These are phyloP conservation scores for Pimephales promelas DNA, from an alignment of 2,113 vertebrate genomes.

Conservation along the genomic window DNA sequence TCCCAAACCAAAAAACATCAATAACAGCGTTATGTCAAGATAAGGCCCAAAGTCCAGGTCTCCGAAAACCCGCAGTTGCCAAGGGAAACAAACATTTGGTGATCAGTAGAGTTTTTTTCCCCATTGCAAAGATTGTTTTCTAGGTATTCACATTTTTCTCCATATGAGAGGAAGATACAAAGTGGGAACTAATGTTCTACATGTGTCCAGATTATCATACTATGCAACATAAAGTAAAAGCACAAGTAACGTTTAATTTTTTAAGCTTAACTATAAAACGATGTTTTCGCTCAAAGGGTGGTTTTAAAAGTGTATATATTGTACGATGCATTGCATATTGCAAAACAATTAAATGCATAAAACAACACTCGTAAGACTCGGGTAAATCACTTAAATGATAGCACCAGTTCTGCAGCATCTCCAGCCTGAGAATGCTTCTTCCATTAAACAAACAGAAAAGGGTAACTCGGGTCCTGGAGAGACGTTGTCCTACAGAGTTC, in stretches of 20 bases:
- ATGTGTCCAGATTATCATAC: slow-evolving; percentile 67
- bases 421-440: slow-evolving; percentile 78
- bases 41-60: slow-evolving; percentile 51
- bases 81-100: slow-evolving; percentile 60
- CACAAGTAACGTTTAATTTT: slow-evolving; percentile 68
- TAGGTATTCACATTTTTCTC: slow-evolving; percentile 82
- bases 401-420: slow-evolving; percentile 80
- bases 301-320: slow-evolving; percentile 70
- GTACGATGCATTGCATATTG: slow-evolving; percentile 66
- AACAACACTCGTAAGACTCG: slow-evolving; percentile 73
- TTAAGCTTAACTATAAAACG: slow-evolving; percentile 63
- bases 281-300: slow-evolving; percentile 63
- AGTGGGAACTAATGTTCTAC: slow-evolving; percentile 58
- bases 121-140: slow-evolving; percentile 60
- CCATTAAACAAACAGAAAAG: neutral
- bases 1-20: slow-evolving; percentile 33
- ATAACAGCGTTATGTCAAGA: slow-evolving; percentile 50
- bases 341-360: slow-evolving; percentile 40
- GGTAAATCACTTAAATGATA: slow-evolving; percentile 59
- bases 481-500: neutral
- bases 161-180: slow-evolving; percentile 70
- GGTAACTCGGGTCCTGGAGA: neutral
- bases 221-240: slow-evolving; percentile 74
- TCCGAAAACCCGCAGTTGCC: slow-evolving; percentile 59
- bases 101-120: slow-evolving; percentile 79